Percentiles rank a stretch among this genome's conserved stretches.
phyloP scores from a whole-genome alignment of 2,888 invertebrate genomes.

The Drosophila neutralis region DNA sequence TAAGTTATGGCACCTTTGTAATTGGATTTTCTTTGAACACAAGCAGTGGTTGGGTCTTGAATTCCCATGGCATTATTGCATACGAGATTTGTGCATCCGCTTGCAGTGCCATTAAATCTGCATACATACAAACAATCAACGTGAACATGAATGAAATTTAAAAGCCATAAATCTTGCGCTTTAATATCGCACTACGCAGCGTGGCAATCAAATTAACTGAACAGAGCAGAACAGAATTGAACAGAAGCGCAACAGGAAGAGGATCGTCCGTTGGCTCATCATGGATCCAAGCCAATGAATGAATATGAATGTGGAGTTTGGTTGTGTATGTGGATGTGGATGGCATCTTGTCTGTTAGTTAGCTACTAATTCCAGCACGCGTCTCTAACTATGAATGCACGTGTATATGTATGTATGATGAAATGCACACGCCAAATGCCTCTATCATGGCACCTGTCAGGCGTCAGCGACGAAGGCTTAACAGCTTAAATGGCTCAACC shows the following conservation, averaged over 20 bases:
- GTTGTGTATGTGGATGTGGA: background rate
- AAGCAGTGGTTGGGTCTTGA: slow-evolving; percentile 8
- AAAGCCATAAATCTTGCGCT: slow-evolving; percentile 71
- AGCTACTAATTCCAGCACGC: slow-evolving; percentile 72
- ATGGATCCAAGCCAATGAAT: slow-evolving; percentile 39
- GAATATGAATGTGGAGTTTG: slow-evolving; percentile 10
- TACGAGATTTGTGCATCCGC: slow-evolving; percentile 64
- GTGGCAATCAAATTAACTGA: slow-evolving; percentile 67
- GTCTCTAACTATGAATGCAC: slow-evolving; percentile 41
- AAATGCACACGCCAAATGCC: slow-evolving; percentile 56
- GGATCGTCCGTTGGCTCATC: slow-evolving; percentile 25
- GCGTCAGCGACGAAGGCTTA: slow-evolving; percentile 64
- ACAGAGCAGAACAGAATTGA: slow-evolving; percentile 8
- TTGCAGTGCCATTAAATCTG: slow-evolving; percentile 25
- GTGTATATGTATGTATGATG: slow-evolving; percentile 41
- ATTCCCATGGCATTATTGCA: slow-evolving; percentile 39
- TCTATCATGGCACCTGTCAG: slow-evolving; percentile 68
- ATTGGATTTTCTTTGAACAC: slow-evolving; percentile 52
- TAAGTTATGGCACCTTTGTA: slow-evolving; percentile 50
- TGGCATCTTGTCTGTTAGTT: slow-evolving; percentile 27
- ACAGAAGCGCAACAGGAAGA: slow-evolving; percentile 50
- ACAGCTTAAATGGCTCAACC: slow-evolving; percentile 62
- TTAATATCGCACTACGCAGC: slow-evolving; percentile 51
- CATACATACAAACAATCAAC: slow-evolving; percentile 44
- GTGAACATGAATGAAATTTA: slow-evolving; percentile 67